These are phyloP conservation scores for Clarias macrocephalus DNA, from an alignment of 2,113 vertebrate species.

Conservation along the genomic window DNA sequence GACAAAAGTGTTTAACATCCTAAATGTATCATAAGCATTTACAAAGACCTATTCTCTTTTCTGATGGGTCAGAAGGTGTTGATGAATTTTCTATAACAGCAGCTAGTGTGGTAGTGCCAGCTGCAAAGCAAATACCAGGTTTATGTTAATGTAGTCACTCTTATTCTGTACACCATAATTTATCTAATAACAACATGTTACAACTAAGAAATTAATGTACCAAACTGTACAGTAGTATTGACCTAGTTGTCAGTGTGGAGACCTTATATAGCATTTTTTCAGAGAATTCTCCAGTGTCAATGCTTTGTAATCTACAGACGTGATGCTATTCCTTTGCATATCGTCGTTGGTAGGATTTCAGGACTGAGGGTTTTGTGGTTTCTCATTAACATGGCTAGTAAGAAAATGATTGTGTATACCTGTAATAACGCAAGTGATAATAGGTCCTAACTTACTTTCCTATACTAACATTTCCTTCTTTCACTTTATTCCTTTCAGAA, in stretches of 20 bases:
- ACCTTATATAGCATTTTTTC: neutral
- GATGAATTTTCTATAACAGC: neutral
- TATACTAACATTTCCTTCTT: neutral
- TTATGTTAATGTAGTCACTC: too few relatives aligned
- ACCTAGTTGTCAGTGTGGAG: neutral
- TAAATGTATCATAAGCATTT: conserved; percentile 1
- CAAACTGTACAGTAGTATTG: neutral
- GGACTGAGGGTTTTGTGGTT: neutral
- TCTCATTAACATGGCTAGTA: neutral
- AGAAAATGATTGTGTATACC: neutral
- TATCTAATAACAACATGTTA: neutral
- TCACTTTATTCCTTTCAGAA: neutral
- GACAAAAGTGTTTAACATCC: conserved; percentile 58
- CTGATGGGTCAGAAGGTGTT: neutral
- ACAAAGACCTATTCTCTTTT: neutral
- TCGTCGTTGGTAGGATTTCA: neutral
- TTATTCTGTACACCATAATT: too few relatives aligned
- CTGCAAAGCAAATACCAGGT: neutral
- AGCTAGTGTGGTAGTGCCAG: neutral
- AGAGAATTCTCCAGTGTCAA: neutral
- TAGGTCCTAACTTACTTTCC: neutral
- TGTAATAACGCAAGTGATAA: neutral
- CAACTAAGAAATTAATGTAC: neutral
- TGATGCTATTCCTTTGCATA: neutral
- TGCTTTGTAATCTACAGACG: neutral